Evolutionary conservation across 2,797 vertebrate genomes (phyloP).

Genomic region (Onychomys torridus): DNA sequence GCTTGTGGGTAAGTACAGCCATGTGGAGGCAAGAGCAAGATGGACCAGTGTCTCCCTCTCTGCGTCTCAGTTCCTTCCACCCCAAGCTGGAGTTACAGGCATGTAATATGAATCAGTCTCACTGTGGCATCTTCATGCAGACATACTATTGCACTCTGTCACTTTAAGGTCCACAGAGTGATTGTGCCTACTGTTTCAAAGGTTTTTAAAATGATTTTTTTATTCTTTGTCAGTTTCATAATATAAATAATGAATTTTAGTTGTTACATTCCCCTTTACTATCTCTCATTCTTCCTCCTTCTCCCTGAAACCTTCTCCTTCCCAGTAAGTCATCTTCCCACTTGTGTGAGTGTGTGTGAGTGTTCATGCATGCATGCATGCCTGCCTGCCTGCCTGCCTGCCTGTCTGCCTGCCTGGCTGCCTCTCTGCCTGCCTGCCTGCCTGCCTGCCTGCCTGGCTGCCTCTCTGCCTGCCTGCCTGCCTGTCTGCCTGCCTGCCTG

Average conservation of each 20-base stretch:
- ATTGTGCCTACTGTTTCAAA: neutral
- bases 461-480: no score
- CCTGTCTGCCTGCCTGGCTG: no score
- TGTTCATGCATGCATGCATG: rapidly evolving
- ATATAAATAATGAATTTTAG: neutral
- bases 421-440: no score
- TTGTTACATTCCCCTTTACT: neutral
- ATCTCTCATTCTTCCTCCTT: neutral
- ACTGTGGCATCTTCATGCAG: neutral
- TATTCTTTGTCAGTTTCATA: neutral
- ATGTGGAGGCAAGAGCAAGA: neutral
- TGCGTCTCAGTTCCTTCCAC: neutral
- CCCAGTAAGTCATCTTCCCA: neutral
- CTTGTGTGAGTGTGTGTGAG: neutral
- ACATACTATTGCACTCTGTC: neutral
- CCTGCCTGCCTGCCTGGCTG: neutral
- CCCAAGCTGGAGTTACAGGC: neutral
- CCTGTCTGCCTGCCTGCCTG: no score
- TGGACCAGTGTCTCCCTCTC: neutral
- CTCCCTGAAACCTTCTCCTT: neutral
- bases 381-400: no score
- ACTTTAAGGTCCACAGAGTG: neutral
- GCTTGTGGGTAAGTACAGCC: neutral
- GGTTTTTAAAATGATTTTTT: neutral
- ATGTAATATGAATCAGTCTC: neutral